phyloP scores from a whole-genome alignment of 2,113 vertebrate genomes.

The Lampris incognitus region DNA sequence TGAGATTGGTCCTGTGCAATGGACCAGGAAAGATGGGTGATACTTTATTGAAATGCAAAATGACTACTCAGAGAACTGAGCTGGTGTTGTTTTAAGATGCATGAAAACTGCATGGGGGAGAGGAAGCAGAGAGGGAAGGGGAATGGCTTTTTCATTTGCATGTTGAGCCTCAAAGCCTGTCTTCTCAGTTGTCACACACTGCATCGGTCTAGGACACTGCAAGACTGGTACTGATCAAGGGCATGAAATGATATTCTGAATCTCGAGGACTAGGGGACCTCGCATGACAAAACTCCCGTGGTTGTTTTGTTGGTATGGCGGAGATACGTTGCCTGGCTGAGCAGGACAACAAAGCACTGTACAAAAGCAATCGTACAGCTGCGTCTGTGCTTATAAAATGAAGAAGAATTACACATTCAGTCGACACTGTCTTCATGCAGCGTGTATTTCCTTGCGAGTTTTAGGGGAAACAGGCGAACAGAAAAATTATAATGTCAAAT shows the following conservation, averaged over 20 bases:
- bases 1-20: constrained; percentile 67
- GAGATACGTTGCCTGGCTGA: constrained; percentile 41
- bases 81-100: constrained; percentile 78
- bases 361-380: constrained; percentile 26
- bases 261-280: constrained; percentile 24
- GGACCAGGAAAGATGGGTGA: constrained; percentile 62
- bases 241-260: constrained; percentile 60
- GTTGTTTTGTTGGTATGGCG: constrained; percentile 49
- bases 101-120: constrained; percentile 71
- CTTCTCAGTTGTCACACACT: constrained; percentile 61
- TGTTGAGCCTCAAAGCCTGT: constrained; percentile 64
- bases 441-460: neutral
- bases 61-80: constrained; percentile 58
- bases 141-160: constrained; percentile 64
- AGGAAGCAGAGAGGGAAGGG: constrained; percentile 49
- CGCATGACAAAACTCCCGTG: constrained; percentile 29
- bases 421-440: neutral
- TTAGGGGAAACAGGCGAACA: constrained; percentile 11
- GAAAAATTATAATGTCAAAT: constrained; percentile 32
- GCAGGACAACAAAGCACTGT: constrained; percentile 17
- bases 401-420: constrained; percentile 41
- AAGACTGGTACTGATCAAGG: constrained; percentile 66
- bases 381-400: constrained; percentile 55
- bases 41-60: constrained; percentile 79
- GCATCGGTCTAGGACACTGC: constrained; percentile 32